Base-by-base conservation (phyloP, 2,888 invertebrate genomes). In the Mongoloraphidia duomilia region DNA sequence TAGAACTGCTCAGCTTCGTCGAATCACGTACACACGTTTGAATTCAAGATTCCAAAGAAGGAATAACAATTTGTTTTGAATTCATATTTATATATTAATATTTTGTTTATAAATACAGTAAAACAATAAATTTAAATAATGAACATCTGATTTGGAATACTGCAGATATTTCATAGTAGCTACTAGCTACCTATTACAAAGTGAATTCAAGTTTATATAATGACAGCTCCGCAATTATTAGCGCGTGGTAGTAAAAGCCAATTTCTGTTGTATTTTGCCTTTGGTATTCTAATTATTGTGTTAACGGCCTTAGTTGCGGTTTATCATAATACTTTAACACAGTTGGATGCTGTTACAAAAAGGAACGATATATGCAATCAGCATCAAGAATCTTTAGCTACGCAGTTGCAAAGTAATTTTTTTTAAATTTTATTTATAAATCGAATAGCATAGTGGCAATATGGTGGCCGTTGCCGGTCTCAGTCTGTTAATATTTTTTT, bases 161-260 rank as follows among this genome's bases (percentile, higher is more conserved):
- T n/a, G n/a, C 26, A 26, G 26, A 26, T 41, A 37, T 44, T 33
- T 47, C 14, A 48, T 47, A 48, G 26, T 26, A n/a, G n/a, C n/a
- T n/a, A n/a, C n/a, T n/a, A n/a, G n/a, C n/a, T n/a, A n/a, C n/a
- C n/a, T n/a, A 26, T 6, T 6, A 26, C 8, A 26, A 47, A 44
- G 38, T 41, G 41, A 38, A 44, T 17, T 44, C 45, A 38, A 47
- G 52, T 44, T n/a, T 54, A 60, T 60, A 61, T 63, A 57, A 74
- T 73, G 72, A 72, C 68, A 55, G 68, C 74, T 53, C 69, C 76
- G 59, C 65, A 75, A 54, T 67, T n/a, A n/a, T n/a, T 75, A 53
- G 72, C 75, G 56, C 70, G 78, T 52, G 74, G 75, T 54, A 74
- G 74, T 40, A 76, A 75, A 58, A 72, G 72, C 59, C 72, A 76